phyloP scores from a whole-genome alignment of 1,140 invertebrate species.

The Cyclina sinensis region DNA sequence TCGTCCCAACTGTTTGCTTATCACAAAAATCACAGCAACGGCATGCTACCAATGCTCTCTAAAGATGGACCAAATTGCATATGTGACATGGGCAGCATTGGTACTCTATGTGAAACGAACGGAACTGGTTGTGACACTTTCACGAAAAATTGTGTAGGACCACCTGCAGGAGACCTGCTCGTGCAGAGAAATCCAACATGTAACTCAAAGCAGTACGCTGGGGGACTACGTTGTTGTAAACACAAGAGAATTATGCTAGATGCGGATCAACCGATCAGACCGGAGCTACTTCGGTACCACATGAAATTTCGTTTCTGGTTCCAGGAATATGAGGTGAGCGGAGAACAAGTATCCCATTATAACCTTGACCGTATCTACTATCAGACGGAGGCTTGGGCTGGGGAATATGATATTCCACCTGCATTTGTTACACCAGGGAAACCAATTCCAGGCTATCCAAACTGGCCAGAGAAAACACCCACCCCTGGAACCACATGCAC shows the following conservation, averaged over 20 bases:
- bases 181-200: slow-evolving; percentile 68
- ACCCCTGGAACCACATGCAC: slow-evolving; percentile 68
- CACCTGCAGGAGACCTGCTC: slow-evolving; percentile 64
- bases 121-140: slow-evolving; percentile 60
- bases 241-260: slow-evolving; percentile 68
- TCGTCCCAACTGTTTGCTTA: slow-evolving; percentile 59
- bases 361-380: slow-evolving; percentile 68
- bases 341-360: slow-evolving; percentile 63
- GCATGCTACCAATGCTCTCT: slow-evolving; percentile 27
- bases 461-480: slow-evolving; percentile 65
- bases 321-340: slow-evolving; percentile 52
- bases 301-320: slow-evolving; percentile 74
- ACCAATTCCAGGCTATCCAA: slow-evolving; percentile 63
- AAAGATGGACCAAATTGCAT: slow-evolving; percentile 60
- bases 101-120: slow-evolving; percentile 61
- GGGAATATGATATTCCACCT: slow-evolving; percentile 71
- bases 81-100: slow-evolving; percentile 58
- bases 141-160: slow-evolving; percentile 63
- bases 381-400: slow-evolving; percentile 71
- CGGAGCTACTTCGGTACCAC: slow-evolving; percentile 67
- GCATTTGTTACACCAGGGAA: slow-evolving; percentile 67
- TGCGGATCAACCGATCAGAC: slow-evolving; percentile 65
- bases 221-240: slow-evolving; percentile 64
- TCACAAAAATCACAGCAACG: slow-evolving; percentile 44
- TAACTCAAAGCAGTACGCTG: slow-evolving; percentile 65